Evolutionary conservation across 1,140 invertebrate species (phyloP), one percentile per base, ranked within the genome.

Genomic region (Zaprionus tsacasi): DNA sequence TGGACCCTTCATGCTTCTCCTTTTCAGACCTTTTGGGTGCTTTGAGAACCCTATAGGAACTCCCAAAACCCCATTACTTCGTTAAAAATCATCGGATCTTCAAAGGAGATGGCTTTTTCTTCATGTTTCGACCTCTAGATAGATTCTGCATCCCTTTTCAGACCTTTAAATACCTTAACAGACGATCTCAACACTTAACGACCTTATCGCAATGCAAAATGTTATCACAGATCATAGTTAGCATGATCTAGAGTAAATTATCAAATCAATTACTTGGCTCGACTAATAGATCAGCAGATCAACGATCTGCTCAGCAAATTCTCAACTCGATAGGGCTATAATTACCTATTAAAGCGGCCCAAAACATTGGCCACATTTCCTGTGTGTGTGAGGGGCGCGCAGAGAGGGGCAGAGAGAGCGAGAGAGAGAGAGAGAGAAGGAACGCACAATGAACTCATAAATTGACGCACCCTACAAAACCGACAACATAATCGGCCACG

Each of bases 381-480:
- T 86, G 82, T 71, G 56, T 71, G 56, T 17, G 5, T 33, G 5
- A 33, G 7, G 30, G 30, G 7, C 5, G 30, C 30, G 30, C 21
- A 33, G 30, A 33, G 30, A 33, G 33, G 10, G 25, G 15, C 27
- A 27, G 5, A 1, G 25, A 61, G 40, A 33, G 40, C n/a, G n/a
- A n/a, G 33, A 35, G 25, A 25, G 40, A 27, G 5, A 1, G 25
- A 61, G 40, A 33, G 40, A 57, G 40, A 27, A 27, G 27, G 55
- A 54, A 66, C 85, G 85, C 83, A 88, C 85, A 88, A 89, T 88
- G 85, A 88, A 88, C 85, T 89, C 85, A 89, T 88, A 88, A 88
- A 88, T 89, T 88, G 85, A 88, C 85, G 86, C 85, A 88, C 85
- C 85, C 85, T 80, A 71, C 78, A 75, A 77, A 81, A 76, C 81